phyloP scores from a whole-genome alignment of 2,113 vertebrate species.

The Notarius lentiginosus region DNA sequence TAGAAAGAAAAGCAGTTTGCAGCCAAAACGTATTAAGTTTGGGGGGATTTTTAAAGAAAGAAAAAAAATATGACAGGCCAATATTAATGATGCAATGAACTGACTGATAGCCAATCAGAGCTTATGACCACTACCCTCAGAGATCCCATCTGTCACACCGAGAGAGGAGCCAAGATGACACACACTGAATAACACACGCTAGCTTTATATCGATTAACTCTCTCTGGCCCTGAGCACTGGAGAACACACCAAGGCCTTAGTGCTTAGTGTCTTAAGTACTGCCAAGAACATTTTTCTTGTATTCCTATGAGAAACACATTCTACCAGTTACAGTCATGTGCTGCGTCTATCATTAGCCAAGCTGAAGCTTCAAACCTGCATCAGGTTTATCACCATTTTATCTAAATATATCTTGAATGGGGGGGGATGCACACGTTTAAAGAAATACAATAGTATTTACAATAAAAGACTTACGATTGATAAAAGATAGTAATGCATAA shows the following conservation, averaged over 20 bases:
- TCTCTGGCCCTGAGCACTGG: constrained; percentile 37
- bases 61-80: constrained; percentile 27
- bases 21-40: constrained; percentile 1
- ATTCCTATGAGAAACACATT: constrained; percentile 21
- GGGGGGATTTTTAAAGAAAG: background rate
- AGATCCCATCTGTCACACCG: constrained; percentile 71
- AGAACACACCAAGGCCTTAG: constrained; percentile 38
- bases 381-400: background rate
- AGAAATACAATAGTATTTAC: background rate
- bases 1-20: constrained; percentile 24
- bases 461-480: background rate
- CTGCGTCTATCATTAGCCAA: constrained; percentile 28
- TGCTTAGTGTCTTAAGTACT: constrained; percentile 26
- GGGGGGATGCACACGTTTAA: background rate
- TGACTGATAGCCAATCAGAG: constrained; percentile 59
- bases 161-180: constrained; percentile 65
- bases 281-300: constrained; percentile 34
- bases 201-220: constrained; percentile 56
- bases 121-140: constrained; percentile 67
- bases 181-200: constrained; percentile 54
- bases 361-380: background rate
- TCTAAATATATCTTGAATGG: background rate
- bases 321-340: background rate
- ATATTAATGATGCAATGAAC: constrained; percentile 52
- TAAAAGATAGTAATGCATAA: background rate